Conservation (phyloP, 92 coral and sea anemone genomes). For the Isaurus tuberculatus region DNA sequence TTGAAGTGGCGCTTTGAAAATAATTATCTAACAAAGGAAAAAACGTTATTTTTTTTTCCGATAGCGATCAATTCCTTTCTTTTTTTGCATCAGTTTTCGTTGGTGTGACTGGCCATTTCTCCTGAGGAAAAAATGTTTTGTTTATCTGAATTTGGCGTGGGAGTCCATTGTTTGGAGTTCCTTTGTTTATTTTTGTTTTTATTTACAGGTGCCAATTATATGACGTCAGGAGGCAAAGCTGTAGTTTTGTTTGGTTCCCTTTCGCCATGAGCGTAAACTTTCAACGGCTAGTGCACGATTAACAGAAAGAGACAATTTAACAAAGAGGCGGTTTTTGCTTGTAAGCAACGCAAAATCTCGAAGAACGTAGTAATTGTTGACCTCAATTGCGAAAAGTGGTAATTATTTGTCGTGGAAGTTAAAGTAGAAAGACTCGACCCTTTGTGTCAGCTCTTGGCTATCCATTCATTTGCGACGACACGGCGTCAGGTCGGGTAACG, state of each 20-base stretch:
- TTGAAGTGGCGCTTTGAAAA: neutral
- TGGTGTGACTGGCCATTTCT: slow-evolving; percentile 36
- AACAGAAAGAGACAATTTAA: slow-evolving; percentile 65
- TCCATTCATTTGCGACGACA: slow-evolving; percentile 45
- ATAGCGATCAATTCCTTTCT: neutral
- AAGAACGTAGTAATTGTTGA: neutral
- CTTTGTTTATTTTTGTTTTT: slow-evolving; percentile 99
- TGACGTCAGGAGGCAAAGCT: slow-evolving; percentile 94
- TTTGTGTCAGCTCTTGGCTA: slow-evolving; percentile 19
- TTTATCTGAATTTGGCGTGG: slow-evolving; percentile 88
- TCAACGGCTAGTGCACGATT: slow-evolving; percentile 83
- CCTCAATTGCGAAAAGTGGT: slow-evolving; percentile 50
- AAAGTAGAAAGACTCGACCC: slow-evolving; percentile 9
- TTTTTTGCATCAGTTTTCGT: neutral
- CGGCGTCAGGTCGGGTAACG: slow-evolving; percentile 44
- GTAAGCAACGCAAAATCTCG: slow-evolving; percentile 6
- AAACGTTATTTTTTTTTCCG: neutral
- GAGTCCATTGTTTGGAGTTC: slow-evolving; percentile 84
- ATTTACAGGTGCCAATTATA: slow-evolving; percentile 99
- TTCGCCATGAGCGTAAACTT: slow-evolving; percentile 66
- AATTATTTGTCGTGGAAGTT: slow-evolving; percentile 21
- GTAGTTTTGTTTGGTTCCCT: slow-evolving; percentile 95
- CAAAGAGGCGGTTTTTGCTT: slow-evolving; percentile 41
- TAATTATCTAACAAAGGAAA: no score
- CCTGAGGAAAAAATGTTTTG: slow-evolving; percentile 71